phyloP scores from a whole-genome alignment of 2,888 invertebrate species.

The Aphodius sticticus region DNA sequence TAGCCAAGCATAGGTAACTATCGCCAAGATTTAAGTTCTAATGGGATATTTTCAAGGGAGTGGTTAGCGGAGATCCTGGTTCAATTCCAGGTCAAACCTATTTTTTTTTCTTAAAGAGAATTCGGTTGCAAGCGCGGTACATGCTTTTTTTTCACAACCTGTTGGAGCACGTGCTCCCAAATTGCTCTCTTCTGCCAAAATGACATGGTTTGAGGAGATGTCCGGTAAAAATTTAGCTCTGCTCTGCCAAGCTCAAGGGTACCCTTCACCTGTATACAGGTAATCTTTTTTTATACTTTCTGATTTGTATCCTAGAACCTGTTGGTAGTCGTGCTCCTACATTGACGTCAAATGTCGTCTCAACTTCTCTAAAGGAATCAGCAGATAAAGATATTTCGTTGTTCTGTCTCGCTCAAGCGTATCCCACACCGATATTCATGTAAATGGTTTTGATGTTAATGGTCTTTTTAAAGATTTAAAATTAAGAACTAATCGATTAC shows the following conservation, averaged over 20 bases:
- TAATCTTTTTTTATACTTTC: constrained; percentile 49
- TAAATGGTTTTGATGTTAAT: constrained; percentile 52
- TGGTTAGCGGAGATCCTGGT: no score
- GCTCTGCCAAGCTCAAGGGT: constrained; percentile 66
- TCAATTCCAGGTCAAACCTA: neutral
- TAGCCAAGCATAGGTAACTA: constrained; percentile 65
- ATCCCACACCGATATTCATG: constrained; percentile 77
- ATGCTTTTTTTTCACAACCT: constrained; percentile 50
- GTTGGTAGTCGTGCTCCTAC: constrained; percentile 79
- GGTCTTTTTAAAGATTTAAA: no score
- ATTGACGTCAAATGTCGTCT: constrained; percentile 56
- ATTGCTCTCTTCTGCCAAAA: constrained; percentile 51
- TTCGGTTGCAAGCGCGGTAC: neutral
- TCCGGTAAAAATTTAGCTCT: constrained; percentile 55
- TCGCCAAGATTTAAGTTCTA: neutral
- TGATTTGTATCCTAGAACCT: constrained; percentile 67
- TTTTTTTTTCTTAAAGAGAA: constrained; percentile 13
- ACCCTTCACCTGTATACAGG: constrained; percentile 66
- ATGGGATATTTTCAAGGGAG: no score
- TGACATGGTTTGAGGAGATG: constrained; percentile 53
- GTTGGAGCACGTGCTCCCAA: constrained; percentile 55
- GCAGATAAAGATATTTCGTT: constrained; percentile 62
- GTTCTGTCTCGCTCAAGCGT: constrained; percentile 72
- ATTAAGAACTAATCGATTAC: neutral
- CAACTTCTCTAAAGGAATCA: constrained; percentile 53